A percentile compares a stretch with the other conserved stretches of the same genome.
These are phyloP conservation scores for Poecilobothrus nobilitatus DNA, from an alignment of 2,888 invertebrate genomes.

Conservation along the genomic window DNA sequence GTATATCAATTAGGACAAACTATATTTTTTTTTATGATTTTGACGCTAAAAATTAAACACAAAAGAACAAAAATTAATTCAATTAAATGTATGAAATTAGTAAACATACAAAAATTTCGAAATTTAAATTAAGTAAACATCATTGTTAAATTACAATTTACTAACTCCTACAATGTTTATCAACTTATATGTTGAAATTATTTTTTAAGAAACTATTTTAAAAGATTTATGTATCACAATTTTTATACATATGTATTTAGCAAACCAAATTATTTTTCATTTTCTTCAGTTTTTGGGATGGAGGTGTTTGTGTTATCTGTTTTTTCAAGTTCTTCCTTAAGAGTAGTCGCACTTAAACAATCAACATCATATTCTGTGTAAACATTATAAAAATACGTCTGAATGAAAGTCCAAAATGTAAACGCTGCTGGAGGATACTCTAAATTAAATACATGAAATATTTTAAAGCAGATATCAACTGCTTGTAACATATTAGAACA, in stretches of 20 bases:
- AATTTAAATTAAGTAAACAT: too few relatives aligned
- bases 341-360: neutral
- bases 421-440: slow-evolving; percentile 16
- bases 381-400: slow-evolving; percentile 17
- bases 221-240: neutral
- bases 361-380: slow-evolving; percentile 14
- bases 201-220: too few relatives aligned
- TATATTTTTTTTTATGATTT: too few relatives aligned
- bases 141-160: too few relatives aligned
- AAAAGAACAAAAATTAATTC: too few relatives aligned
- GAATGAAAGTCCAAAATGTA: slow-evolving; percentile 17
- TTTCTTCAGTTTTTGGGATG: neutral
- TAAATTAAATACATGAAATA: slow-evolving; percentile 16
- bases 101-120: too few relatives aligned
- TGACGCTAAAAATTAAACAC: too few relatives aligned
- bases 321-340: slow-evolving; percentile 1
- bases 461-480: slow-evolving; percentile 19
- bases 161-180: too few relatives aligned
- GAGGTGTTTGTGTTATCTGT: neutral
- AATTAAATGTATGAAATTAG: too few relatives aligned
- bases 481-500: slow-evolving; percentile 12
- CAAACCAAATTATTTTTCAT: neutral
- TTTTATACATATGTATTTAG: neutral
- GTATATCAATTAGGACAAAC: too few relatives aligned
- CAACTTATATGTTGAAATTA: too few relatives aligned